These are phyloP conservation scores for Anthopleura xanthogrammica DNA, from an alignment of 92 coral and sea anemone genomes.

Conservation along the genomic window DNA sequence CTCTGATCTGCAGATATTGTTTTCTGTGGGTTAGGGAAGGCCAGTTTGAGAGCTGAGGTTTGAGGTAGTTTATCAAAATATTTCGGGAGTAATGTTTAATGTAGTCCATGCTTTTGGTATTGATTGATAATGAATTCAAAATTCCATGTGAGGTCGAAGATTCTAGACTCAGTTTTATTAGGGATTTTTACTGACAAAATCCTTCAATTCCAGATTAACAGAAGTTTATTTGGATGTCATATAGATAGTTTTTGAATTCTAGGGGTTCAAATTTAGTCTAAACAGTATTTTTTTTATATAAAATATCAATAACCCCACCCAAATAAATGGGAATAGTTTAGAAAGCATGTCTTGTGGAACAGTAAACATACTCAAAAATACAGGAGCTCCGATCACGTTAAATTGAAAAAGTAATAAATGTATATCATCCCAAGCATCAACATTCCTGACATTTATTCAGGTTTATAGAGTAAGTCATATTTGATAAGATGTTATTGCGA, in stretches of 20 bases:
- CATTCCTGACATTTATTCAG: not conserved
- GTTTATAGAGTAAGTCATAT: not conserved
- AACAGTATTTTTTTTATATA: not conserved
- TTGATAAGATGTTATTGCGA: not conserved
- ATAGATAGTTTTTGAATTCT: not conserved
- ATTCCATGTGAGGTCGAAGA: not conserved
- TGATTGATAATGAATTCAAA: not conserved
- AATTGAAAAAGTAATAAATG: not conserved
- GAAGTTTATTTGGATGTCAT: not conserved
- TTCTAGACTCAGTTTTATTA: not conserved
- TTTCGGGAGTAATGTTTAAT: not conserved
- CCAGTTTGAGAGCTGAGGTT: not conserved
- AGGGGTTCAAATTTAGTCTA: not conserved
- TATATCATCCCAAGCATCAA: not conserved
- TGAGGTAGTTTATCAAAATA: not conserved
- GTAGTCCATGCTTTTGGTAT: not conserved
- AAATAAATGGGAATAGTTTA: not conserved
- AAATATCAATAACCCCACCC: not conserved
- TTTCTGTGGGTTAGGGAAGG: not conserved
- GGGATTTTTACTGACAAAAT: not conserved
- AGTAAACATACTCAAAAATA: not conserved
- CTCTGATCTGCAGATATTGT: not conserved
- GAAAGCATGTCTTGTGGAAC: not conserved
- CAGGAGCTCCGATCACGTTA: not conserved
- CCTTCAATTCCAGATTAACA: not conserved